Conservation (phyloP, 2,113 vertebrate genomes). For the Uria lomvia region DNA sequence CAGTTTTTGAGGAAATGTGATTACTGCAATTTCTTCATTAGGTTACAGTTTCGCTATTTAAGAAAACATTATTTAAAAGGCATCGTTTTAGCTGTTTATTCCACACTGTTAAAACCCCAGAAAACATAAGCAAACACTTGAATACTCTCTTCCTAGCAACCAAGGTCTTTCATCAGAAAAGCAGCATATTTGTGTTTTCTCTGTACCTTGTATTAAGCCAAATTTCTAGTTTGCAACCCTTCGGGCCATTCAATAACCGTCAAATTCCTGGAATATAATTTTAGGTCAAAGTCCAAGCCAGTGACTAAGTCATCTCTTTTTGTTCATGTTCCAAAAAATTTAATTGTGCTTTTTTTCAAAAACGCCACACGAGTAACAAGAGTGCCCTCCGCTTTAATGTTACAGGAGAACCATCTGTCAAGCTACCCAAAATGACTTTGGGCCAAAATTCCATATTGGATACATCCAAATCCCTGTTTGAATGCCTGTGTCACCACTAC, state of each 20-base stretch:
- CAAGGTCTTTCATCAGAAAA: slow-evolving; percentile 53
- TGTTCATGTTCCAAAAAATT: background rate
- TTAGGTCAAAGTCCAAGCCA: background rate
- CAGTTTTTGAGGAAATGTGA: background rate
- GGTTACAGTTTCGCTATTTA: background rate
- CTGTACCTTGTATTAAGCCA: background rate
- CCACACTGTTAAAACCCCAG: background rate
- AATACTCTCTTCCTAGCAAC: slow-evolving; percentile 68
- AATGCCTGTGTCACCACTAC: background rate
- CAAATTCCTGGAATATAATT: background rate
- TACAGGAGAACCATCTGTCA: background rate
- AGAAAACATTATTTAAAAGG: slow-evolving; percentile 12
- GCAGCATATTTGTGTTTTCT: background rate
- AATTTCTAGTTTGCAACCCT: background rate
- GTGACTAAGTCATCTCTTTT: background rate
- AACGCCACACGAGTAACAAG: background rate
- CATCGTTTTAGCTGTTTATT: background rate
- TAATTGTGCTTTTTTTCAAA: background rate
- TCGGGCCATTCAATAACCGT: background rate
- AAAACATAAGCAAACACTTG: slow-evolving; percentile 33
- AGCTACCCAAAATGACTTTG: background rate
- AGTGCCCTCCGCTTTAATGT: background rate
- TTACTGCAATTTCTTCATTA: slow-evolving; percentile 20
- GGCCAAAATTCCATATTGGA: background rate
- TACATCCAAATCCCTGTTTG: background rate